Base-by-base conservation (phyloP, 2,888 invertebrate species). In the Zonitis immaculata region DNA sequence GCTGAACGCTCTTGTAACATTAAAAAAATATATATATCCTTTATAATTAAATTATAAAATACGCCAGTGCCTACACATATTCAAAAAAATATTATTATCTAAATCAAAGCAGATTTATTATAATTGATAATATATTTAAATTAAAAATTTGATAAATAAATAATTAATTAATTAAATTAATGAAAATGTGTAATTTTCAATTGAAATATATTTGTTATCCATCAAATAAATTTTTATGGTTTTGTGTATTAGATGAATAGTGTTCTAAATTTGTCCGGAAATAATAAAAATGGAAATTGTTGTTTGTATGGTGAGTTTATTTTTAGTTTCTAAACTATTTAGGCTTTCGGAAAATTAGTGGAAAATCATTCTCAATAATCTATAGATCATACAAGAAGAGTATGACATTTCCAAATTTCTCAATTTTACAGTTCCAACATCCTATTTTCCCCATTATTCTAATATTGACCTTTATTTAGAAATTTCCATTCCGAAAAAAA, bases 291-390 rank as follows among this genome's bases (percentile, higher is more conserved):
- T 55, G 54, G 54, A 47, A 52, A 48, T 47, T 53, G 42, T 44
- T 54, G 51, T 35, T 14, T 32, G 35, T 53, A 56, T 56, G 59
- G 57, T 61, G 52, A 61, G 61, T 59, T 32, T 59, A 59, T 59
- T 59, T 57, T 56, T 59, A 56, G 57, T 42, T 52, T 52, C 18
- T 35, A 9, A 18, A 18, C 16, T 18, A 9, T 18, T 9, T 9
- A n/a, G n/a, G n/a, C n/a, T n/a, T n/a, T 4, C 9, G 9, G 35
- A 18, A 27, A 27, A 27, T 27, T 27, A 9, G 27, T 12, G 14
- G 16, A 8, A 44, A 7, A 14, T 26, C 14, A 18, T 35, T 35
- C 16, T 35, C 35, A 16, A 8, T 35, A n/a, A n/a, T n/a, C n/a
- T n/a, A n/a, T n/a, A n/a, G n/a, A n/a, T n/a, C n/a, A n/a, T n/a